Evolutionary conservation across 2,113 vertebrate genomes (phyloP), one percentile per base, ranked within the genome.

Genomic region (Vidua chalybeata): DNA sequence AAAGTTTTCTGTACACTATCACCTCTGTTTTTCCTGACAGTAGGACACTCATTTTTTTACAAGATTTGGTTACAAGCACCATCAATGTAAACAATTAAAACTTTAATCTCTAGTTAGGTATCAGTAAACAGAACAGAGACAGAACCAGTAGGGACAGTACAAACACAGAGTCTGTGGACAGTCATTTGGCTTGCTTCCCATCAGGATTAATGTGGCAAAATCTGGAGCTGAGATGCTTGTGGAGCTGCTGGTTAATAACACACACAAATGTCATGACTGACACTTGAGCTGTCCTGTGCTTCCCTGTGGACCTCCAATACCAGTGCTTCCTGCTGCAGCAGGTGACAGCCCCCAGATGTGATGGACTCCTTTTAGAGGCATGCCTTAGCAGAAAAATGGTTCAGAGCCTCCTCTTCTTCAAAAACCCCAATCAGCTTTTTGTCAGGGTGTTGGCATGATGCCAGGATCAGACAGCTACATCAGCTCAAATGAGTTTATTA

Each of bases 71-170:
- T 81, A 93, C 52, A 87, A 94, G 82, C 61, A 78, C 79, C 85
- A 75, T 24, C 13, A 78, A 39, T 81, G 83, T 87, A 96, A 96
- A 95, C 90, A 84, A 92, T 54, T 22, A 61, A 75, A 96, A 37
- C 24, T 67, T 94, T 43, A 8, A 46, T 84, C 90, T 79, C 77
- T 72, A 75, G 12, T 67, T 64, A 87, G 49, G 17, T 72, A 72
- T 72, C 69, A 82, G 59, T 71, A 92, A 93, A 86, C 35, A 88
- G 39, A 72, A 89, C 20, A 67, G 21, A 71, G 33, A 77, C 41
- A 77, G 77, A 91, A 83, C 14, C 89, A 80, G 19, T 11, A 63
- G 23, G 54, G 39, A 67, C 41, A 49, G 28, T 35, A 62, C 13
- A 54, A 92, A 86, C 28, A 48, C 88, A 78, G 49, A 79, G 49